Evolutionary conservation across 2,797 vertebrate species (phyloP).

Genomic region (Sphaeramia orbicularis): DNA sequence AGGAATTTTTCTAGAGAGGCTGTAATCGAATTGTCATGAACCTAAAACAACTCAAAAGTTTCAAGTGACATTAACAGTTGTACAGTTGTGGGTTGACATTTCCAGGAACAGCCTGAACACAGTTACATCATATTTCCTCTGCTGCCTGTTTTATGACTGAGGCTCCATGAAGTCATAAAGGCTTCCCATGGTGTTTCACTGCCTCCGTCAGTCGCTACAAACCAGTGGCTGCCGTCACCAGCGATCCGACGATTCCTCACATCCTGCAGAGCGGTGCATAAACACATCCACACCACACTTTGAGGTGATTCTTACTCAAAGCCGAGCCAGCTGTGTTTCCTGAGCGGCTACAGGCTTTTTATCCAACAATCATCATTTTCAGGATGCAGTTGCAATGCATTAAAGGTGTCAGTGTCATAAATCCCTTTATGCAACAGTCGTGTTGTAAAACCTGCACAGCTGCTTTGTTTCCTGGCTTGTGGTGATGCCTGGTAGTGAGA

Average conservation of each 20-base stretch:
- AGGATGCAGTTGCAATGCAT: conserved; percentile 25
- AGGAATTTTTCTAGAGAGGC: too few species aligned
- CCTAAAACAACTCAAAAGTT: background rate
- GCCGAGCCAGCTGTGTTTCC: background rate
- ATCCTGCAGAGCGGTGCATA: background rate
- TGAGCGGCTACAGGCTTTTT: conserved; percentile 24
- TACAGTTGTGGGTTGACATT: conserved; percentile 7
- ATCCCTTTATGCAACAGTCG: conserved; percentile 62
- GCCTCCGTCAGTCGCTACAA: conserved; percentile 33
- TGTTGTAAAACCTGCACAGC: conserved; percentile 46
- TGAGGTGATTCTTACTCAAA: conserved; percentile 14
- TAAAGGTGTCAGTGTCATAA: conserved; percentile 34
- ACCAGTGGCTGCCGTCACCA: conserved; percentile 25
- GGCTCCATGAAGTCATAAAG: conserved; percentile 14
- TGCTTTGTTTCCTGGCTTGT: conserved; percentile 28
- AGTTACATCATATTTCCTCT: conserved; percentile 59
- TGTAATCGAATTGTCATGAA: too few species aligned
- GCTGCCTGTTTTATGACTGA: conserved; percentile 27
- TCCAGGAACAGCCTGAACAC: conserved; percentile 20
- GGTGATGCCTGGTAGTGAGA: conserved; percentile 3
- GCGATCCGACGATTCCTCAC: conserved; percentile 15
- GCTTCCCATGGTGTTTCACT: conserved; percentile 30
- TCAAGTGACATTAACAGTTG: background rate
- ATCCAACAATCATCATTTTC: conserved; percentile 29
- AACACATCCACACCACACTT: conserved; percentile 18